Conservation (phyloP, 2,888 invertebrate genomes). For the Pheosia gnoma region DNA sequence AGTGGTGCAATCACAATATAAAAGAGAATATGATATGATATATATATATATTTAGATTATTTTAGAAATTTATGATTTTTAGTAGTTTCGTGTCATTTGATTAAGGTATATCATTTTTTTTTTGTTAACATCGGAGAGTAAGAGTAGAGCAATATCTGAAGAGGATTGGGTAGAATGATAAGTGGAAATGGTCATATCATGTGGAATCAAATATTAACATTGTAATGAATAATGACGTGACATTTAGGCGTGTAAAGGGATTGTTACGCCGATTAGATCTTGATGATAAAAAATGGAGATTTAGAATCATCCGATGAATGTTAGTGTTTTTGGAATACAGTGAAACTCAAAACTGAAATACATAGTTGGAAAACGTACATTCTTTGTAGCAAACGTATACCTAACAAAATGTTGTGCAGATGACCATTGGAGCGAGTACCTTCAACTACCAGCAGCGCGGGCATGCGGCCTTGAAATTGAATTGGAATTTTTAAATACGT, state of each 20-base stretch:
- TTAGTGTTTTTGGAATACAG: slow-evolving; percentile 81
- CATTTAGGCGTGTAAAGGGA: slow-evolving; percentile 70
- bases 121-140: slow-evolving; percentile 51
- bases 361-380: slow-evolving; percentile 54
- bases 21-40: slow-evolving; percentile 41
- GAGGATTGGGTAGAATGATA: slow-evolving; percentile 63
- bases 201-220: slow-evolving; percentile 73
- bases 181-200: slow-evolving; percentile 79
- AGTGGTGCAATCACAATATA: slow-evolving; percentile 68
- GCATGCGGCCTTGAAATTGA: slow-evolving; percentile 41
- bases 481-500: slow-evolving; percentile 66
- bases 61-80: slow-evolving; percentile 13
- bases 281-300: slow-evolving; percentile 72
- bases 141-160: slow-evolving; percentile 72
- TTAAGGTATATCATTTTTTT: slow-evolving; percentile 37
- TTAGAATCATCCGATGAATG: slow-evolving; percentile 76
- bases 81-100: slow-evolving; percentile 33
- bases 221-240: slow-evolving; percentile 66
- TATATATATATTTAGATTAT: slow-evolving; percentile 14
- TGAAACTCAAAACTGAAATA: slow-evolving; percentile 56
- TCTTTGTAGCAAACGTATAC: slow-evolving; percentile 47
- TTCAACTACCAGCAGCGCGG: slow-evolving; percentile 23
- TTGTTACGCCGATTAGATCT: slow-evolving; percentile 71
- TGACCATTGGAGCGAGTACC: slow-evolving; percentile 26
- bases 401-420: slow-evolving; percentile 35